phyloP scores from a whole-genome alignment of 37 sponge, comb jelly and placozoan genomes.

The Ianthella basta region DNA sequence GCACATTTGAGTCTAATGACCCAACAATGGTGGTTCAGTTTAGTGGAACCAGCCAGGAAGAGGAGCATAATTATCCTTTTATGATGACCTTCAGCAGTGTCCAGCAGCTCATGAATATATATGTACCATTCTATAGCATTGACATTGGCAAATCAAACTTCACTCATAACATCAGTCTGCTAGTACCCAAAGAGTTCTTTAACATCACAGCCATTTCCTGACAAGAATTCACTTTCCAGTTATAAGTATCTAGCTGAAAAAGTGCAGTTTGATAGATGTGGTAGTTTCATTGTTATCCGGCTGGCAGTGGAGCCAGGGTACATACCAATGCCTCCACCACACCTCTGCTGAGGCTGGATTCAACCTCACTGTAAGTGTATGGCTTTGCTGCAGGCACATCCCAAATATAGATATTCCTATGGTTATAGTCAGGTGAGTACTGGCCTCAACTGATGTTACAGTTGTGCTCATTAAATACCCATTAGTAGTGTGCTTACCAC shows the following conservation, averaged over 20 bases:
- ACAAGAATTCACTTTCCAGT: not conserved
- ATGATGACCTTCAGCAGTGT: not conserved
- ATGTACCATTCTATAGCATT: not conserved
- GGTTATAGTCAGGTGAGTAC: constrained; percentile 15
- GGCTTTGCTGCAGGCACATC: constrained; percentile 6
- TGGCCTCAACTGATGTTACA: too few species aligned
- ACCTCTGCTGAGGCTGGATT: not conserved
- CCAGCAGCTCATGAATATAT: constrained; percentile 4
- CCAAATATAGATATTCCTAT: constrained; percentile 1
- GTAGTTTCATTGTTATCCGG: not conserved
- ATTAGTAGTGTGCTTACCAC: too few species aligned
- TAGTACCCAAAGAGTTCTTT: not conserved
- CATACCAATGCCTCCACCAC: not conserved
- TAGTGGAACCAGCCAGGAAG: not conserved
- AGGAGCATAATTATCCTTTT: not conserved
- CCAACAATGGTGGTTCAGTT: constrained; percentile 19
- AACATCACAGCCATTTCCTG: not conserved
- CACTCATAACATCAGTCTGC: not conserved
- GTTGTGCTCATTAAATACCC: too few species aligned
- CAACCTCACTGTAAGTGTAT: not conserved
- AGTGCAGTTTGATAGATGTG: not conserved
- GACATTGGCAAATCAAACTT: not conserved
- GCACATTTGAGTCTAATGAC: not conserved
- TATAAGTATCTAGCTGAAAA: too few species aligned
- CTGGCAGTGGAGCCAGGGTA: not conserved